These are phyloP conservation scores for Melanotaenia duboulayi DNA, from an alignment of 2,113 vertebrate genomes.

Conservation along the genomic window DNA sequence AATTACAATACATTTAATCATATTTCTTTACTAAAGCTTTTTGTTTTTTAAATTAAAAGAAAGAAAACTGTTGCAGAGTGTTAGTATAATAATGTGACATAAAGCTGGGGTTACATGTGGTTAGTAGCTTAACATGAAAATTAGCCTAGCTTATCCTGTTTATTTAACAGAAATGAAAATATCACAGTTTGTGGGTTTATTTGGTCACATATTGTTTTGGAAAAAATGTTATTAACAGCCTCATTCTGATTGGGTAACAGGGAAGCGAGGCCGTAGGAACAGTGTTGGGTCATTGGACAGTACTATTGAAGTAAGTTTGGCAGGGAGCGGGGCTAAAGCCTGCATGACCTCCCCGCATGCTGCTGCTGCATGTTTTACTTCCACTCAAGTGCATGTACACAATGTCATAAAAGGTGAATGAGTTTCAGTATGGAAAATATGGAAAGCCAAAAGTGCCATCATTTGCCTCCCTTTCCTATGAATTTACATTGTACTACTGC, in stretches of 20 bases:
- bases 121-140: background rate
- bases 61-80: too few relatives aligned
- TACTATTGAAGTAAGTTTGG: slow-evolving; percentile 93
- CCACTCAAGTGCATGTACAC: slow-evolving; percentile 12
- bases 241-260: slow-evolving; percentile 82
- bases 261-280: slow-evolving; percentile 94
- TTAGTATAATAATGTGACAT: too few relatives aligned
- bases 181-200: background rate
- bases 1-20: too few relatives aligned
- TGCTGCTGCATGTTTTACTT: background rate
- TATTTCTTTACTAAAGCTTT: too few relatives aligned
- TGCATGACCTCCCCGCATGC: slow-evolving; percentile 21
- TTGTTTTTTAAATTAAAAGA: too few relatives aligned
- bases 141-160: background rate
- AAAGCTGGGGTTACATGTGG: background rate
- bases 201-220: background rate
- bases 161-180: too few relatives aligned
- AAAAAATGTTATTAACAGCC: slow-evolving; percentile 19
- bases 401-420: background rate
- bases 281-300: slow-evolving; percentile 96
- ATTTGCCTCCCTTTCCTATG: too few relatives aligned
- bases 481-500: too few relatives aligned
- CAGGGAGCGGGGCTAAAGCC: slow-evolving; percentile 18
- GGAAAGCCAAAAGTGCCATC: too few relatives aligned
- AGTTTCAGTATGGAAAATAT: background rate